Base-by-base conservation (phyloP, 2,797 vertebrate species). In the Otolemur crassicaudatus region DNA sequence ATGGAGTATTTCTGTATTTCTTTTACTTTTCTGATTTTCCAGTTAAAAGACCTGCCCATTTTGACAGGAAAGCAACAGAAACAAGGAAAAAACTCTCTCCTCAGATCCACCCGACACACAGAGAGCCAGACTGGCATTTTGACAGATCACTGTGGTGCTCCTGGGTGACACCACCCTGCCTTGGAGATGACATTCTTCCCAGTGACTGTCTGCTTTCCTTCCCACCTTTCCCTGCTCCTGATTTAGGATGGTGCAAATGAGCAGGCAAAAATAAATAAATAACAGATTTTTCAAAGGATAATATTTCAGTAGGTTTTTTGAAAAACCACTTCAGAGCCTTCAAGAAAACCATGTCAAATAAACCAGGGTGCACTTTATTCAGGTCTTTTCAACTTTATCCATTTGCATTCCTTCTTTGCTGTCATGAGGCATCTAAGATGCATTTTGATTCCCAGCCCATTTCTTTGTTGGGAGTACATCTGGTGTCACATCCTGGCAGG, bases 401-500 rank as follows among this genome's bases (percentile, higher is more conserved):
- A 75, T 87, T 86, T 96, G 34, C 53, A 75, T 79, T 91, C 63
- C n/a, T 14, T 92, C 90, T 40, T 40, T 60, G 34, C 27, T 84
- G n/a, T 69, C 81, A 27, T 31, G 20, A 61, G 43, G 85, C 87
- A 88, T 3, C 0, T 65, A 84, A 80, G 69, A 94, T 40, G 49
- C 43, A 65, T 85, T 90, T 80, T 79, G 80, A 76, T 67, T 46
- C 46, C 72, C 65, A 94, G 75, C 58, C 14, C 8, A 43, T 88
- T 94, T 53, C 85, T 97, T 90, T 29, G 1, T 82, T 89, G 86
- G 25, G 61, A 94, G 92, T 80, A 93, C 95, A 85, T 94, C 77
- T 95, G 67, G 14, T 94, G 84, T 94, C 92, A 88, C 67, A 60
- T 89, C 89, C 82, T 97, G 53, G 43, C 94, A 96, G 91, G 77